Percentiles rank a stretch among this genome's conserved stretches.
phyloP scores from a whole-genome alignment of 1,140 invertebrate genomes.

The Phenacoccus solenopsis region DNA sequence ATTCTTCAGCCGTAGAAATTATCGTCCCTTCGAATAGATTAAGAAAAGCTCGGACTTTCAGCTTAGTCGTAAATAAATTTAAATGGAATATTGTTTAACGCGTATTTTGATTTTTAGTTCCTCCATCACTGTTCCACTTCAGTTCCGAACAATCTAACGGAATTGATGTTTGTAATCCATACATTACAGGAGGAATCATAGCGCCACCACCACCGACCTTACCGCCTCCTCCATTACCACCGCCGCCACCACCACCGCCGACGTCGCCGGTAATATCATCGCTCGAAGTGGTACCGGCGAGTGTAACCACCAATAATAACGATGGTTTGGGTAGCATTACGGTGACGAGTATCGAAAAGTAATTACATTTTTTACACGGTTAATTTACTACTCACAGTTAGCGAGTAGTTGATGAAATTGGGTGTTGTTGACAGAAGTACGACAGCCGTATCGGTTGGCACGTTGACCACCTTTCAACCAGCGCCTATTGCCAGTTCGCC shows the following conservation, averaged over 20 bases:
- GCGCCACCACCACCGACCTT: slow-evolving; percentile 30
- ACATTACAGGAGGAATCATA: slow-evolving; percentile 20
- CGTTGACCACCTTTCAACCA: slow-evolving; percentile 6
- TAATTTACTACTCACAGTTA: not conserved
- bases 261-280: slow-evolving; percentile 35
- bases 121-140: slow-evolving; percentile 11
- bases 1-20: no score
- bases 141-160: not conserved
- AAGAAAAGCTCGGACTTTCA: no score
- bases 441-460: not conserved
- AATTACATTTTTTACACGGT: not conserved
- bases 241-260: slow-evolving; percentile 23
- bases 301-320: not conserved
- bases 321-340: not conserved
- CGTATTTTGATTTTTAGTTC: not conserved
- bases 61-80: no score
- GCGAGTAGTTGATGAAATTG: no score
- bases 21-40: no score
- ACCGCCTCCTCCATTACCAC: slow-evolving; percentile 27
- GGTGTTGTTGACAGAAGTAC: not conserved
- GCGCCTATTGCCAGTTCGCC: slow-evolving; percentile 1
- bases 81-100: no score
- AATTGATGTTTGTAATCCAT: slow-evolving; percentile 4
- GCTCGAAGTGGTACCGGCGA: not conserved
- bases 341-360: slow-evolving; percentile 6